Evolutionary conservation across 2,888 invertebrate species (phyloP).

Genomic region (Hedya salicella): DNA sequence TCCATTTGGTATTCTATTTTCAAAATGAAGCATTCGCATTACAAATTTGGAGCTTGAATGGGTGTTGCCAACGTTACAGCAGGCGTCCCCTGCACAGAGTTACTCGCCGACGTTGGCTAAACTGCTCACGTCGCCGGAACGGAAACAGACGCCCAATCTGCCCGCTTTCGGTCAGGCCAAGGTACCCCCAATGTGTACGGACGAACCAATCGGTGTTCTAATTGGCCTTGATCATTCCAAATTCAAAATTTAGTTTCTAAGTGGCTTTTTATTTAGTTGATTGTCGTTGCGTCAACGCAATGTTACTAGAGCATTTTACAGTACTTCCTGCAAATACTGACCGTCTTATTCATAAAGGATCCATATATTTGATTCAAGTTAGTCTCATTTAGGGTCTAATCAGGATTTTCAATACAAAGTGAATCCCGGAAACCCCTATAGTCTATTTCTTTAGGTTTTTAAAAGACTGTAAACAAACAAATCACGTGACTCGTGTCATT

Average conservation of each 20-base stretch:
- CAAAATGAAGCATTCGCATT: conserved; percentile 43
- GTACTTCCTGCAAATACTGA: background rate
- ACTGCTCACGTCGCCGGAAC: conserved; percentile 89
- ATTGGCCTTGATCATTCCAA: conserved; percentile 81
- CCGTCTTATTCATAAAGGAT: background rate
- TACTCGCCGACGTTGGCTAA: conserved; percentile 93
- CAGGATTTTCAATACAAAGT: too few relatives aligned
- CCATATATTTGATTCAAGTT: too few relatives aligned
- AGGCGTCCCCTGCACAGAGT: conserved; percentile 84
- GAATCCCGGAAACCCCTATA: too few relatives aligned
- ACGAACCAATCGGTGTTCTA: conserved; percentile 75
- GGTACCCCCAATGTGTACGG: conserved; percentile 74
- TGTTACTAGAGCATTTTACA: background rate
- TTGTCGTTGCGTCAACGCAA: background rate
- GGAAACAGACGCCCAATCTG: conserved; percentile 77
- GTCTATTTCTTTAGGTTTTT: too few relatives aligned
- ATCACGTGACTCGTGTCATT: too few relatives aligned
- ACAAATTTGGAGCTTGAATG: conserved; percentile 69
- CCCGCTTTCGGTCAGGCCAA: conserved; percentile 84
- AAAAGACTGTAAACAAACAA: too few relatives aligned
- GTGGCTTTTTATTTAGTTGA: conserved; percentile 47
- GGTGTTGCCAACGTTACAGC: conserved; percentile 84
- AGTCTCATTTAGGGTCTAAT: too few relatives aligned
- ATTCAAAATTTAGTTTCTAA: conserved; percentile 82
- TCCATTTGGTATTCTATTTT: conserved; percentile 20